Conservation (phyloP, 2,113 vertebrate genomes). For the Nannobrachium achirus region DNA sequence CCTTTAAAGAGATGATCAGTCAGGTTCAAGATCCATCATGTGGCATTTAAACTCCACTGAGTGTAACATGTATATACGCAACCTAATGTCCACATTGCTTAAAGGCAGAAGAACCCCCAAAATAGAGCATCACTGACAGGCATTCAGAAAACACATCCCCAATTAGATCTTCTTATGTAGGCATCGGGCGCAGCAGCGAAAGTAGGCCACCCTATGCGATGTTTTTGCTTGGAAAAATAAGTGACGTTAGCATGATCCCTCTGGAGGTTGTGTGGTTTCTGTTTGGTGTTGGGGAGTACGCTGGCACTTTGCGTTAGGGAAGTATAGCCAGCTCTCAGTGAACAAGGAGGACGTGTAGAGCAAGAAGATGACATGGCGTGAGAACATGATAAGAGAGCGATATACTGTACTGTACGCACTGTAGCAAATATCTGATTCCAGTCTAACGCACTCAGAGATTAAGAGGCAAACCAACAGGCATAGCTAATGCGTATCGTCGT, state of each 20-base stretch:
- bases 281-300: background rate
- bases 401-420: too few species aligned
- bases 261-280: background rate
- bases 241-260: background rate
- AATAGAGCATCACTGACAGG: background rate
- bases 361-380: background rate
- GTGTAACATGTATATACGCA: background rate
- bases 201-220: slow-evolving; percentile 1
- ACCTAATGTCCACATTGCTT: background rate
- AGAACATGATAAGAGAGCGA: background rate
- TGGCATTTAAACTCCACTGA: background rate
- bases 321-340: background rate
- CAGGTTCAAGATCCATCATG: background rate
- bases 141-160: background rate
- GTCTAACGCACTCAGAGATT: background rate
- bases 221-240: background rate
- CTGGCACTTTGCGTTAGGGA: background rate
- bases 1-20: background rate
- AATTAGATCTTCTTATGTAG: background rate
- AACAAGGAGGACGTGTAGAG: background rate
- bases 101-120: too few species aligned
- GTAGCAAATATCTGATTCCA: background rate
- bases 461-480: slow-evolving; percentile 20
- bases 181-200: background rate
- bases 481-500: background rate